Conservation (phyloP, 2,113 vertebrate species). For the Uria lomvia region DNA sequence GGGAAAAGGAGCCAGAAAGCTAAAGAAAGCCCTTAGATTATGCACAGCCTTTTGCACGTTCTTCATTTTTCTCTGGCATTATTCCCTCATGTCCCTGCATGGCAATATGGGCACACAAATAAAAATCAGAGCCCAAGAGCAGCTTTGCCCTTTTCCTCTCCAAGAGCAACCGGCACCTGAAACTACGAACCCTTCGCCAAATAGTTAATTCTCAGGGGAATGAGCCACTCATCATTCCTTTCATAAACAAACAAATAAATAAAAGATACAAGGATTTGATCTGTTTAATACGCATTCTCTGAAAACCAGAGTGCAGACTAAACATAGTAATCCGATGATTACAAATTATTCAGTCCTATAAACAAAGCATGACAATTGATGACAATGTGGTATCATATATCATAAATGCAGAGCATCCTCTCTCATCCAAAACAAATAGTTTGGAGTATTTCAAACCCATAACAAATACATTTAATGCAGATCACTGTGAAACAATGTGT, state of each 20-base stretch:
- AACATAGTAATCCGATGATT: slow-evolving; percentile 70
- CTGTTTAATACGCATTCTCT: slow-evolving; percentile 15
- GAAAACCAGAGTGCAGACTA: slow-evolving; percentile 38
- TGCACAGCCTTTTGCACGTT: background rate
- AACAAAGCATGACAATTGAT: slow-evolving; percentile 68
- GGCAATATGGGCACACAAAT: background rate
- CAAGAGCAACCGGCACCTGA: background rate
- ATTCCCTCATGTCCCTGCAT: background rate
- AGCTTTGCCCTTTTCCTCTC: background rate
- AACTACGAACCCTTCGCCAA: background rate
- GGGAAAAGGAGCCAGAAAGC: background rate
- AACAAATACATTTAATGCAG: slow-evolving; percentile 40
- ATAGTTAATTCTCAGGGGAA: slow-evolving; percentile 10
- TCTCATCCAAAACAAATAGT: slow-evolving; percentile 50
- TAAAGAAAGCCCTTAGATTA: background rate
- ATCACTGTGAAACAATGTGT: slow-evolving; percentile 35
- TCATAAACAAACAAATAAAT: slow-evolving; percentile 51
- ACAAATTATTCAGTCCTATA: slow-evolving; percentile 64
- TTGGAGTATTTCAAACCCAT: slow-evolving; percentile 31
- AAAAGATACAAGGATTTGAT: slow-evolving; percentile 32
- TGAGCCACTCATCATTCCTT: background rate
- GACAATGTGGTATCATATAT: slow-evolving; percentile 50
- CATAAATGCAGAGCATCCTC: slow-evolving; percentile 29
- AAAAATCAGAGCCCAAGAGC: background rate
- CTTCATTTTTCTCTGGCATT: background rate